Base-by-base conservation (phyloP, 2,113 vertebrate species). In the Romanogobio albipinnatus region DNA sequence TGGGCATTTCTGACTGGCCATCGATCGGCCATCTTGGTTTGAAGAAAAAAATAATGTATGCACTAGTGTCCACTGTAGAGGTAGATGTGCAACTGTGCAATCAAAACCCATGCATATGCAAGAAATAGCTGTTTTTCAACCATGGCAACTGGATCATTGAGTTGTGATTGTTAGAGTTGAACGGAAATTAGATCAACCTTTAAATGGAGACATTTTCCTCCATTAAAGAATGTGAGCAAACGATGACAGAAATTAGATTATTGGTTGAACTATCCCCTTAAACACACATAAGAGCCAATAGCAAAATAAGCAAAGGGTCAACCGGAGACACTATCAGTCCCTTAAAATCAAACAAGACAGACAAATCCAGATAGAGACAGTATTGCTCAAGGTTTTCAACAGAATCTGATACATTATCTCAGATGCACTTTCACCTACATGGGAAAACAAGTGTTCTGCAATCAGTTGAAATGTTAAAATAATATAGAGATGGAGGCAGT, bases 371-470 rank as follows among this genome's bases (percentile, higher is more conserved):
- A 76, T 15, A 58, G 51, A 77, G 75, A 39, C 3, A 10, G 66
- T 49, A 14, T 74, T 74, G 76, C 56, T 78, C 76, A 78, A 59
- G 43, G 6, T 64, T 29, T 29, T 53, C 47, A n/a, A 68, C 58
- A 47, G n/a, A 33, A 33, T 68, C 59, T 39, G 29, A 53, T 56
- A 64, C 14, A 45, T 68, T 77, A 77, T 76, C 26, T 49, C 61
- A 15, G 43, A 15, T 64, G 73, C 74, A 84, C 83, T 77, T 84
- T 77, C 22, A 39, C 77, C 77, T 62, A 79, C 58, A 62, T 43
- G 58, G 8, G 39, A 47, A 64, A 79, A 78, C 75, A 76, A 58
- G 75, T 58, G 39, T 39, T 61, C 76, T 62, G 36, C 58, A 79
- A 79, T 79, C 22, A 79, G 58, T 24, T 62, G 58, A 79, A 62